These are phyloP conservation scores for Pantala flavescens DNA, from an alignment of 1,140 invertebrate genomes.

Conservation along the genomic window DNA sequence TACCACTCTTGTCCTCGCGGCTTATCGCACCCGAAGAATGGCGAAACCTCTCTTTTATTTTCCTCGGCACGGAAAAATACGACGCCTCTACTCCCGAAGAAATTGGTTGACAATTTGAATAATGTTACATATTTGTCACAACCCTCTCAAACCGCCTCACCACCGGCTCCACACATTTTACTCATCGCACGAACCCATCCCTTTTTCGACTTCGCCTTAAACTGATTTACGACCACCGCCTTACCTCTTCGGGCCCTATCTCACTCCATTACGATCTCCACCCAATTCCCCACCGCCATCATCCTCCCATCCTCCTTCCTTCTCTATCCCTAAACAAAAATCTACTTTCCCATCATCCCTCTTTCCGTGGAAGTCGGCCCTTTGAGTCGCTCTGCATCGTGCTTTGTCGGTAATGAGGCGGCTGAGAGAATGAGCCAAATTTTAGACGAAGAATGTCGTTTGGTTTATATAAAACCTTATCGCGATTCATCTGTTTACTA, in stretches of 20 bases:
- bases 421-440: too few relatives aligned
- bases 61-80: background rate
- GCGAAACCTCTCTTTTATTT: background rate
- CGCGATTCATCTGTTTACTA: too few relatives aligned
- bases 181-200: background rate
- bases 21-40: background rate
- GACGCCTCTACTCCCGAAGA: background rate
- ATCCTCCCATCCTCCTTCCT: background rate
- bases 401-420: too few relatives aligned
- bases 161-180: background rate
- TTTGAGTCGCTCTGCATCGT: too few relatives aligned
- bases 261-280: background rate
- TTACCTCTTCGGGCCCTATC: background rate
- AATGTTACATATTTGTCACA: conserved; percentile 3
- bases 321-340: too few relatives aligned
- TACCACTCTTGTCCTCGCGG: background rate
- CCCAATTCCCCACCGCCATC: background rate
- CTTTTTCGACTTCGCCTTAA: background rate
- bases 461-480: too few relatives aligned
- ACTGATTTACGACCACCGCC: background rate
- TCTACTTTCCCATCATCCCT: too few relatives aligned
- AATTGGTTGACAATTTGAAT: conserved; percentile 8
- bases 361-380: too few relatives aligned
- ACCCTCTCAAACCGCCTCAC: background rate
- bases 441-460: too few relatives aligned